phyloP scores from a whole-genome alignment of 2,888 invertebrate genomes.

The Branchellion lobata region DNA sequence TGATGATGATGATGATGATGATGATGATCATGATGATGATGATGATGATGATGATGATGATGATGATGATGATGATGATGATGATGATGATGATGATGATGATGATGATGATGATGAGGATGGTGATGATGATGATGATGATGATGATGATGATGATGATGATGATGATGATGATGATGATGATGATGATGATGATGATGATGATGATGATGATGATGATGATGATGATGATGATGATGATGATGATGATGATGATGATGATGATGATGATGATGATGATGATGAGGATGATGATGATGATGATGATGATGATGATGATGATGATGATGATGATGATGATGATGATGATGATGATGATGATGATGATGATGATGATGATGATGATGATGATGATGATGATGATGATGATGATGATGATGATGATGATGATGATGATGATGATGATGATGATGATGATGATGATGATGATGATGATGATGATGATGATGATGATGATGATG shows the following conservation, averaged over 20 bases:
- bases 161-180: neutral
- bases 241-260: neutral
- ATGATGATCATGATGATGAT: conserved; percentile 6
- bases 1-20: conserved; percentile 12
- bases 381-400: conserved; percentile 2
- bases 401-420: neutral
- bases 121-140: neutral
- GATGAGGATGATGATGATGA: neutral
- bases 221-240: conserved; percentile 5
- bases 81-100: neutral
- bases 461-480: neutral
- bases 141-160: neutral
- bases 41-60: neutral
- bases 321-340: neutral
- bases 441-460: neutral
- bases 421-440: neutral
- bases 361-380: neutral
- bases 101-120: neutral
- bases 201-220: conserved; percentile 3
- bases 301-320: neutral
- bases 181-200: neutral
- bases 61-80: neutral
- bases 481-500: neutral
- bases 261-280: neutral
- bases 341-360: neutral